These are phyloP conservation scores for Cotesia typhae DNA, from an alignment of 1,140 invertebrate species.

Conservation along the genomic window DNA sequence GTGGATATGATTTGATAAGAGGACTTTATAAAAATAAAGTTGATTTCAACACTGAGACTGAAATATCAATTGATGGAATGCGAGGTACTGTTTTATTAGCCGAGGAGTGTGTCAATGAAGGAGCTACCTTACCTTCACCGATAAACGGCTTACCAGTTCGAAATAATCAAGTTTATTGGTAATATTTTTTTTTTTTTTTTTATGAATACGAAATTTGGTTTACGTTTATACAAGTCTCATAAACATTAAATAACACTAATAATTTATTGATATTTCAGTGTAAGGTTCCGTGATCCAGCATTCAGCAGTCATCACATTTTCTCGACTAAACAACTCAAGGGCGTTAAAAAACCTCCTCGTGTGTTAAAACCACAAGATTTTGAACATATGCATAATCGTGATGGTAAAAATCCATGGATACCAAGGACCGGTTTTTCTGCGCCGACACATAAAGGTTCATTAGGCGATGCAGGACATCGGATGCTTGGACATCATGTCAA, in stretches of 20 bases:
- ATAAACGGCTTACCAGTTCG: constrained; percentile 71
- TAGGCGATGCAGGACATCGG: constrained; percentile 75
- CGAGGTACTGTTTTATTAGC: constrained; percentile 77
- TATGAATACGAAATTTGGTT: constrained; percentile 1
- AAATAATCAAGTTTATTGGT: constrained; percentile 66
- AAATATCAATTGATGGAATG: constrained; percentile 75
- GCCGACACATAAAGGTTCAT: constrained; percentile 69
- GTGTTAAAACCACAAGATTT: constrained; percentile 86
- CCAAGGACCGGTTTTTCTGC: constrained; percentile 79
- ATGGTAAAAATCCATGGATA: constrained; percentile 70
- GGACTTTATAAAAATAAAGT: constrained; percentile 73
- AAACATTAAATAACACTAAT: neutral
- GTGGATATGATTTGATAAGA: constrained; percentile 74
- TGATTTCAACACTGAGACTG: constrained; percentile 64
- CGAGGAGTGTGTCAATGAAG: constrained; percentile 72
- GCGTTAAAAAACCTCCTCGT: constrained; percentile 74
- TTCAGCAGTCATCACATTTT: constrained; percentile 82
- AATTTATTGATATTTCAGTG: constrained; percentile 68
- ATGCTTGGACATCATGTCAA: constrained; percentile 67
- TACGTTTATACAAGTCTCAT: no score
- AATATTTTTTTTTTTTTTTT: constrained; percentile 31
- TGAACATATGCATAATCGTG: constrained; percentile 70
- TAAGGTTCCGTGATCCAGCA: constrained; percentile 82
- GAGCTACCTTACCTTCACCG: constrained; percentile 75
- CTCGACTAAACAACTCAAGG: constrained; percentile 76